These are phyloP conservation scores for Aradus depressus DNA, from an alignment of 2,888 invertebrate genomes.

Conservation along the genomic window DNA sequence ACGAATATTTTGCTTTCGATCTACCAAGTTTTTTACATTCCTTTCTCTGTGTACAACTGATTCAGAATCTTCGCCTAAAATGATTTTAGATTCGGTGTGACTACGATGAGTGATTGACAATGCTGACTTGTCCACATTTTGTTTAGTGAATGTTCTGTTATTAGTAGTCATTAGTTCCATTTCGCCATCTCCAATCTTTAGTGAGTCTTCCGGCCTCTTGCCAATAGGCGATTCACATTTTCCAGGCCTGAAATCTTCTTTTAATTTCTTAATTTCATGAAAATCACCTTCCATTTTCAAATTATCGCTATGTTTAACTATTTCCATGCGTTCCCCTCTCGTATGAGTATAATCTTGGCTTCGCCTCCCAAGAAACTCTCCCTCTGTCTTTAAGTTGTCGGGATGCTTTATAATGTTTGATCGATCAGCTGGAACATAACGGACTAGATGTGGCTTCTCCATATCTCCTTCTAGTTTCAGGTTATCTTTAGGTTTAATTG, in stretches of 20 bases:
- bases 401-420: conserved; percentile 38
- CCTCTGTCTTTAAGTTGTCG: conserved; percentile 39
- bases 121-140: conserved; percentile 42
- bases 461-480: conserved; percentile 36
- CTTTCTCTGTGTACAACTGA: too few relatives aligned
- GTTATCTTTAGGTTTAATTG: conserved; percentile 37
- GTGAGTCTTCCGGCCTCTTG: conserved; percentile 42
- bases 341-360: conserved; percentile 36
- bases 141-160: conserved; percentile 43
- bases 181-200: conserved; percentile 41
- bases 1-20: neutral
- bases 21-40: conserved; percentile 18
- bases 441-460: conserved; percentile 39
- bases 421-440: conserved; percentile 39
- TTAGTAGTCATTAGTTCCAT: conserved; percentile 46
- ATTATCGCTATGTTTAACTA: conserved; percentile 46
- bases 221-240: conserved; percentile 40
- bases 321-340: conserved; percentile 35
- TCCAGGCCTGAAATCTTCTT: conserved; percentile 39
- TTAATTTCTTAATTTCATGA: conserved; percentile 34
- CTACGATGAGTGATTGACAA: conserved; percentile 40
- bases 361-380: conserved; percentile 34
- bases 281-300: conserved; percentile 47
- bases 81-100: conserved; percentile 56
- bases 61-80: conserved; percentile 46